A percentile compares a stretch with the other conserved stretches of the same genome.
These are phyloP conservation scores for Enteromius fasciolatus DNA, from an alignment of 2,797 vertebrate species.

Conservation along the genomic window DNA sequence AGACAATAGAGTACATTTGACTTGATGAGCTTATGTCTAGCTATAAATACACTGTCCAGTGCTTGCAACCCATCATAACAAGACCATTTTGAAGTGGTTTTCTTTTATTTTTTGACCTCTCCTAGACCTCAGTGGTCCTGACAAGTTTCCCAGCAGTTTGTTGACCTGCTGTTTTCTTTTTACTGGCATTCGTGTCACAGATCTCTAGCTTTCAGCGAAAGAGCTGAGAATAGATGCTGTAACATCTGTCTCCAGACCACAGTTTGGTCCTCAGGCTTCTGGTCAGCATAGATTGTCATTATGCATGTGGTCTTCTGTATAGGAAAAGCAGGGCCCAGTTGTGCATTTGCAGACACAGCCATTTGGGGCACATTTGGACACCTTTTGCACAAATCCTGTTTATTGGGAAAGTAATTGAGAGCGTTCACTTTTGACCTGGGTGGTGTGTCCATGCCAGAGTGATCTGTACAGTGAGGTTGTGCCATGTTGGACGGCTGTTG, in stretches of 20 bases:
- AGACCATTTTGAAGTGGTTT: slow-evolving; percentile 16
- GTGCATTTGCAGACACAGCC: slow-evolving; percentile 8
- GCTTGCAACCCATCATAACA: slow-evolving; percentile 28
- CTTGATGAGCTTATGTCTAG: too few species aligned
- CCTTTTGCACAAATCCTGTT: slow-evolving; percentile 38
- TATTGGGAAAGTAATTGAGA: slow-evolving; percentile 26
- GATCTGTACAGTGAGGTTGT: slow-evolving; percentile 48
- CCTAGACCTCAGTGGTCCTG: slow-evolving; percentile 9
- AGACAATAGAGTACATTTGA: slow-evolving; percentile 7
- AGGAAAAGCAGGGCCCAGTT: slow-evolving; percentile 59
- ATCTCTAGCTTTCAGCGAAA: slow-evolving; percentile 21
- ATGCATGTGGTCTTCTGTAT: slow-evolving; percentile 73
- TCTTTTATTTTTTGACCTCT: slow-evolving; percentile 22
- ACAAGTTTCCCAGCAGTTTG: slow-evolving; percentile 41
- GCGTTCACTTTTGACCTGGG: slow-evolving; percentile 59
- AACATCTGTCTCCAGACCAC: slow-evolving; percentile 77
- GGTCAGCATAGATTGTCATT: slow-evolving; percentile 74
- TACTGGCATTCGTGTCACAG: slow-evolving; percentile 57
- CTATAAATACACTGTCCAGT: slow-evolving; percentile 2
- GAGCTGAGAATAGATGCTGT: slow-evolving; percentile 71
- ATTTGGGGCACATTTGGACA: slow-evolving; percentile 47
- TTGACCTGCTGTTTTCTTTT: slow-evolving; percentile 39
- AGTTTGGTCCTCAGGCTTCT: slow-evolving; percentile 61
- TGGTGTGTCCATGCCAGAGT: slow-evolving; percentile 56
- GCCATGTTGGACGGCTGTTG: slow-evolving; percentile 63